Percentiles rank a stretch among this genome's conserved stretches.
These are phyloP conservation scores for Cheiracanthium punctorium DNA, from an alignment of 2,888 invertebrate genomes.

Conservation along the genomic window DNA sequence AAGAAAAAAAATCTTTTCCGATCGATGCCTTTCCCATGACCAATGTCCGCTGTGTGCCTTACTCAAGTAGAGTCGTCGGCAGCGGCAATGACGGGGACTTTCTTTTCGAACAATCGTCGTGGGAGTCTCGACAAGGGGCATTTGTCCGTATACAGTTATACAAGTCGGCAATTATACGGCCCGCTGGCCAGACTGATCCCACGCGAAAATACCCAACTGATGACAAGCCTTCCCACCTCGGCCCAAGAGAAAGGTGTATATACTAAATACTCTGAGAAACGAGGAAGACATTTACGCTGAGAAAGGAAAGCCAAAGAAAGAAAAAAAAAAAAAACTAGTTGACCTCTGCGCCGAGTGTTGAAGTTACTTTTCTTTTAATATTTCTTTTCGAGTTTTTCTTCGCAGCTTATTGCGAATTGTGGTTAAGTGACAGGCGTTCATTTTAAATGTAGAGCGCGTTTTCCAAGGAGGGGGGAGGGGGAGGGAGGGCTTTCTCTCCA, in stretches of 20 bases:
- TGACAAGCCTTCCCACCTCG: not conserved
- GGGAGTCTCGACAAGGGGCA: slow-evolving; percentile 27
- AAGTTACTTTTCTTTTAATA: not conserved
- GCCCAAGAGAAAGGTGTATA: not conserved
- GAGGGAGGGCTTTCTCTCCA: not conserved
- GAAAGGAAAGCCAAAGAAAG: not conserved
- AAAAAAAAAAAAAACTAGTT: not conserved
- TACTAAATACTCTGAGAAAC: slow-evolving; percentile 27
- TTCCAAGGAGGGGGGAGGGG: not conserved
- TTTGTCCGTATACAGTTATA: slow-evolving; percentile 26
- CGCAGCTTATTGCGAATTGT: not conserved
- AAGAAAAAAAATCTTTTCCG: not conserved
- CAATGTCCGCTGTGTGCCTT: not conserved
- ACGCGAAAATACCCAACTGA: slow-evolving; percentile 12
- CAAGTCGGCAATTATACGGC: slow-evolving; percentile 48
- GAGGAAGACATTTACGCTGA: slow-evolving; percentile 33
- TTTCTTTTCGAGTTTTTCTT: not conserved
- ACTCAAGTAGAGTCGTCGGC: not conserved
- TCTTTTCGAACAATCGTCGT: not conserved
- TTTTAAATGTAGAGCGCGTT: slow-evolving; percentile 6
- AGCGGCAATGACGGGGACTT: no score
- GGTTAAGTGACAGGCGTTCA: slow-evolving; percentile 1
- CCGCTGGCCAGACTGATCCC: slow-evolving; percentile 45
- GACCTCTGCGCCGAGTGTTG: not conserved
- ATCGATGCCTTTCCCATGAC: not conserved